A percentile compares a stretch with the other conserved stretches of the same genome.
Conservation (phyloP, 1,140 invertebrate genomes). For the Antheraea mylitta region DNA sequence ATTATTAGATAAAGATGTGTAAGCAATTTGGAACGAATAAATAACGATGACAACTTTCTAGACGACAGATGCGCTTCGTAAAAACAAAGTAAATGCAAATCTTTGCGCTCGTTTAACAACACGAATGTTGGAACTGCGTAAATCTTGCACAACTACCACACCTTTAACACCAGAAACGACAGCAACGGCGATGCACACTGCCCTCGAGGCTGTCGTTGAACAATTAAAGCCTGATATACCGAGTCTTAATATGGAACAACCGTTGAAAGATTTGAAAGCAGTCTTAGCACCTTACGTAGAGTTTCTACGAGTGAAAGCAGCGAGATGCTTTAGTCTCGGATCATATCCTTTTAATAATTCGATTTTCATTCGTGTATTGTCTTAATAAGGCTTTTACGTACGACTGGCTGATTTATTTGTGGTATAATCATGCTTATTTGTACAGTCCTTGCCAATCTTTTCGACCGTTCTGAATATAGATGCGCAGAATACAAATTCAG, state of each 20-base stretch:
- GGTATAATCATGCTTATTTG: too few relatives aligned
- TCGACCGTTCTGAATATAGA: too few relatives aligned
- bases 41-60: slow-evolving; percentile 25
- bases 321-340: slow-evolving; percentile 62
- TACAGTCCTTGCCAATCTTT: too few relatives aligned
- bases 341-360: slow-evolving; percentile 71
- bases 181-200: slow-evolving; percentile 62
- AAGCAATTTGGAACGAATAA: not conserved
- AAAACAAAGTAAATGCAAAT: slow-evolving; percentile 52
- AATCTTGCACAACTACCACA: slow-evolving; percentile 58
- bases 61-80: slow-evolving; percentile 64
- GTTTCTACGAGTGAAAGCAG: slow-evolving; percentile 60
- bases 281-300: slow-evolving; percentile 55
- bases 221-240: slow-evolving; percentile 64
- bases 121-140: slow-evolving; percentile 60
- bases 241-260: slow-evolving; percentile 45
- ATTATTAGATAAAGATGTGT: too few relatives aligned
- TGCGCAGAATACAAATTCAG: too few relatives aligned
- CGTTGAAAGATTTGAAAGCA: slow-evolving; percentile 42
- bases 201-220: slow-evolving; percentile 53
- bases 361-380: not conserved
- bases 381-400: not conserved
- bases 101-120: slow-evolving; percentile 51
- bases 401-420: too few relatives aligned
- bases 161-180: slow-evolving; percentile 62